Conservation (phyloP, 2,888 invertebrate genomes). For the Taphrorychus bicolor region DNA sequence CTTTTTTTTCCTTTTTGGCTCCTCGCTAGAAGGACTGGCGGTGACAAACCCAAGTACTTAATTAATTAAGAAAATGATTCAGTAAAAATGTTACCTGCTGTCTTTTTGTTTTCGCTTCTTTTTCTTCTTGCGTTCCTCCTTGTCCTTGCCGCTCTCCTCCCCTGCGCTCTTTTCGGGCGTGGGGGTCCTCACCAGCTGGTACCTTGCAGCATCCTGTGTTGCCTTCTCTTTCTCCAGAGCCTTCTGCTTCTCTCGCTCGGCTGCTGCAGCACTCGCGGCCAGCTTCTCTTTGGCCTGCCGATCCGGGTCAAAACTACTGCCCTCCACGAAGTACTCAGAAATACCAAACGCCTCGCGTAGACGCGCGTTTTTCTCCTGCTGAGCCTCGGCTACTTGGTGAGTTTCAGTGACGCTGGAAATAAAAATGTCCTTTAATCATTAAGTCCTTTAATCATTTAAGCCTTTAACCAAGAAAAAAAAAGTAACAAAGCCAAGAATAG, state of each 20-base stretch:
- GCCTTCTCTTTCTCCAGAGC: slow-evolving; percentile 62
- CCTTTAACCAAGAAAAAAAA: not conserved
- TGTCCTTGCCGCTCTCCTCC: slow-evolving; percentile 23
- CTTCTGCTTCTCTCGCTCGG: slow-evolving; percentile 55
- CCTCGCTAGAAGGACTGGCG: slow-evolving; percentile 72
- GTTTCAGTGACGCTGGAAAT: slow-evolving; percentile 84
- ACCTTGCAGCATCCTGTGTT: slow-evolving; percentile 63
- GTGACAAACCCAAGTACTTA: not conserved
- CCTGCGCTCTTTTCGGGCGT: slow-evolving; percentile 63
- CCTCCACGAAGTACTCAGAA: slow-evolving; percentile 91
- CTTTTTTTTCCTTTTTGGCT: slow-evolving; percentile 82
- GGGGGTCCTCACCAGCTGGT: slow-evolving; percentile 80
- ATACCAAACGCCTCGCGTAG: slow-evolving; percentile 95
- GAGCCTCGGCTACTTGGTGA: slow-evolving; percentile 95
- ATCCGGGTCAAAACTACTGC: slow-evolving; percentile 88
- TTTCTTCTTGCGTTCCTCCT: slow-evolving; percentile 57
- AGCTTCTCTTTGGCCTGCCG: slow-evolving; percentile 68
- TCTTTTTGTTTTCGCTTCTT: slow-evolving; percentile 75
- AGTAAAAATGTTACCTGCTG: slow-evolving; percentile 61
- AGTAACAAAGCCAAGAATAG: too few species aligned
- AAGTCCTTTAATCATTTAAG: not conserved
- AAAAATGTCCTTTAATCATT: not conserved
- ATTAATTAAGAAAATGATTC: not conserved
- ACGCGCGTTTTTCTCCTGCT: slow-evolving; percentile 93
- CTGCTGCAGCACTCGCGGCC: slow-evolving; percentile 61